A percentile compares a stretch with the other conserved stretches of the same genome.
These are phyloP conservation scores for Melolontha melolontha DNA, from an alignment of 2,888 invertebrate species.

Conservation along the genomic window DNA sequence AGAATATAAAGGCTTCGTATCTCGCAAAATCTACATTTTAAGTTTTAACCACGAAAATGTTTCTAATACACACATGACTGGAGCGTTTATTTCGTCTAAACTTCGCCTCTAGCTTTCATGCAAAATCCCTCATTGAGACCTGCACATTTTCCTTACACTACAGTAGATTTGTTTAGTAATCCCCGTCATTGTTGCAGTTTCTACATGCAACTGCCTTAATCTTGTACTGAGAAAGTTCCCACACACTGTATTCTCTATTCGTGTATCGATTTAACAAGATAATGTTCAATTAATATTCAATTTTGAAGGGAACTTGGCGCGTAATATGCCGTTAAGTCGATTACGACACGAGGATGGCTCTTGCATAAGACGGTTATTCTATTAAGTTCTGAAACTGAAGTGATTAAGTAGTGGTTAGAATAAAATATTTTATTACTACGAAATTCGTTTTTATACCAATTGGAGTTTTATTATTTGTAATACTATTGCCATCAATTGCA, in stretches of 20 bases:
- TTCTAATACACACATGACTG: no score
- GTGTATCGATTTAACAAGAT: constrained; percentile 35
- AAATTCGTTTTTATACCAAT: neutral
- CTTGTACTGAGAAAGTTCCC: constrained; percentile 1
- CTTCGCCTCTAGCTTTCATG: no score
- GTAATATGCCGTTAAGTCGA: constrained; percentile 37
- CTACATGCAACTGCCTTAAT: neutral
- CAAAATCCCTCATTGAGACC: no score
- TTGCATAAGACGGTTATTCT: constrained; percentile 14
- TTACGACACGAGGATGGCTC: constrained; percentile 13
- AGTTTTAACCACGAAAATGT: no score
- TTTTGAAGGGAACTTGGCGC: constrained; percentile 36
- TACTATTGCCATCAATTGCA: no score
- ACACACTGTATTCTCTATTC: constrained; percentile 3
- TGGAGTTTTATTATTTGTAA: no score
- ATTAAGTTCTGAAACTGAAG: constrained; percentile 22
- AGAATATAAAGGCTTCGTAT: no score
- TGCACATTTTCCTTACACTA: no score
- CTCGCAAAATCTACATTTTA: no score
- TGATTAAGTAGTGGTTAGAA: constrained; percentile 20
- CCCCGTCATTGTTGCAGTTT: neutral
- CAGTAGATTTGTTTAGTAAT: no score
- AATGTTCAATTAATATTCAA: constrained; percentile 40
- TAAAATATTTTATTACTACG: constrained; percentile 1
- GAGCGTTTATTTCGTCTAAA: no score